Conservation (phyloP, 2,113 vertebrate species). For the Sula dactylatra region DNA sequence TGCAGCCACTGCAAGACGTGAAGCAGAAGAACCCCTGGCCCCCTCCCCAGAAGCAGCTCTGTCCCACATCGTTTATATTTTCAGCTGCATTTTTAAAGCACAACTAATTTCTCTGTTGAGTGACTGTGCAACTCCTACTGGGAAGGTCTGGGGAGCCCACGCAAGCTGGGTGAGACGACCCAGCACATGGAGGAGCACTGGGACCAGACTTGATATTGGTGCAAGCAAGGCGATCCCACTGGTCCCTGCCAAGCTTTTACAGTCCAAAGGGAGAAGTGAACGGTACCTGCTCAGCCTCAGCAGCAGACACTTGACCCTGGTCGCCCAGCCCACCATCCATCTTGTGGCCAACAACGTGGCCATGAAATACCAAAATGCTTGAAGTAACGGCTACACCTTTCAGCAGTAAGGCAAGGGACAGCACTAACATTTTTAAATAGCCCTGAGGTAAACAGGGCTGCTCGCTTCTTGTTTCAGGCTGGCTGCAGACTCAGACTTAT, state of each 20-base stretch:
- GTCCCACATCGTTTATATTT: accelerated
- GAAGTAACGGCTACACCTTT: background rate
- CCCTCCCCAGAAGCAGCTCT: background rate
- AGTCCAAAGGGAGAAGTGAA: background rate
- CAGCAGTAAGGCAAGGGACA: background rate
- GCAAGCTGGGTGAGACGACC: background rate
- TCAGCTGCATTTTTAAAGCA: background rate
- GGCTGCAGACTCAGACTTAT: background rate
- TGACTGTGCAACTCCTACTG: background rate
- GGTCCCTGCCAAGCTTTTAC: background rate
- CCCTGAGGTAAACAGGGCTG: background rate
- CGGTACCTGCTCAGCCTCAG: accelerated
- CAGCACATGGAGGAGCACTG: background rate
- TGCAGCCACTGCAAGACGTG: background rate
- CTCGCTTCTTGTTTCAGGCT: background rate
- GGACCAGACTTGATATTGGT: background rate
- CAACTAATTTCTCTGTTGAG: background rate
- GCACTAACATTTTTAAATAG: background rate
- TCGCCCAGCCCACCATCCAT: background rate
- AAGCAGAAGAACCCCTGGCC: background rate
- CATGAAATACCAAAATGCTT: background rate
- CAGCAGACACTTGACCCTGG: background rate
- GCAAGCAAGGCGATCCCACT: accelerated
- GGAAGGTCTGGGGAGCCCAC: background rate
- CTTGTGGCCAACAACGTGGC: accelerated